Base-by-base conservation (phyloP, 2,797 vertebrate species). In the Enteromius viviparus region DNA sequence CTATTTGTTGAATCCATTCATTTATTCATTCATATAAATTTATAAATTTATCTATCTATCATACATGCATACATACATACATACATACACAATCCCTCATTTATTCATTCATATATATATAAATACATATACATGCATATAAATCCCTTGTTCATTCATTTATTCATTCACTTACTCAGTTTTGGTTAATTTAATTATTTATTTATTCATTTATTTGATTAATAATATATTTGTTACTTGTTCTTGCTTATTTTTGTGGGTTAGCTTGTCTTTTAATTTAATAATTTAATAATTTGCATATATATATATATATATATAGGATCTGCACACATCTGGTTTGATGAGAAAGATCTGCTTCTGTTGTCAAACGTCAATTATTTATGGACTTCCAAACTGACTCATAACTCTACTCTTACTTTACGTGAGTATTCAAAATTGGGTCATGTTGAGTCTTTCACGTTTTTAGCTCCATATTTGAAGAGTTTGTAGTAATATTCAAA, bases 381-480 rank as follows among this genome's bases (percentile, higher is more conserved):
- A 53, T 58, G 42, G 15, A 29, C 37, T 71, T 71, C 71, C 40
- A 80, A 45, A 15, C 37, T 32, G 37, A 69, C 21, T 58, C 51
- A 71, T 26, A 32, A 80, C 55, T 60, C 26, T 64, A 64, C 42
- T 77, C 4, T 60, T 47, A 60, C 29, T 71, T 45, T 26, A 71
- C 78, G 7, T 58, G 51, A 71, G 55, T 51, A 32, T 81, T 72
- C 17, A 60, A 62, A 70, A 81, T 32, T 72, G 26, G 53, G 53
- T 72, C 68, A 34, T 49, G 68, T 47, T 29, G 66, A 45, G 66
- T 21, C 26, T 10, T 60, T 51, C 32, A n/a, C 32, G 66, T 71
- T 68, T 68, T 68, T 40, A 51, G 21, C 15, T 68, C 42, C 47
- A 29, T 58, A 42, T 71, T 80, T 80, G 21, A 64, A 53, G 51